Evolutionary conservation across 1,140 invertebrate genomes (phyloP).

Genomic region (Dendrolimus kikuchii): DNA sequence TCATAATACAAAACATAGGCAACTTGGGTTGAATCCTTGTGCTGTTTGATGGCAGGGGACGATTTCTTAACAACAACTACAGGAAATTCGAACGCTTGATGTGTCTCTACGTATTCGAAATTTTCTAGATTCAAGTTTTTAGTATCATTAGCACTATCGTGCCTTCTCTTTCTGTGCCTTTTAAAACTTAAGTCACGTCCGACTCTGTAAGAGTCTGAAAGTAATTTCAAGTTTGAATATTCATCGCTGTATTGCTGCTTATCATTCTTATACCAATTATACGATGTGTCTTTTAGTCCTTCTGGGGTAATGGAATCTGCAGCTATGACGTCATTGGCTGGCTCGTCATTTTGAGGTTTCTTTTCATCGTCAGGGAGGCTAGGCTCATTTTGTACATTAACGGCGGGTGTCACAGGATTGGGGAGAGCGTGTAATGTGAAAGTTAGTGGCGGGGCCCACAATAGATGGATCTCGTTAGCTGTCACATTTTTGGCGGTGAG

Average conservation of each 20-base stretch:
- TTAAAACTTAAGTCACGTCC: conserved; percentile 43
- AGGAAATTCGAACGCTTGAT: conserved; percentile 29
- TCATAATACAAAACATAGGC: conserved; percentile 65
- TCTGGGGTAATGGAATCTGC: conserved; percentile 21
- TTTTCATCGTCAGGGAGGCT: conserved; percentile 26
- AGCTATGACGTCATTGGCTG: conserved; percentile 22
- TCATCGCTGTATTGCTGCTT: conserved; percentile 43
- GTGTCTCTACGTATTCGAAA: conserved; percentile 29
- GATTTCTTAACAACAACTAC: conserved; percentile 53
- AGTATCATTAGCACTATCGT: conserved; percentile 40
- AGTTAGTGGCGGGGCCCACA: conserved; percentile 83
- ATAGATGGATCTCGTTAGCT: conserved; percentile 82
- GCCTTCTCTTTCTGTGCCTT: conserved; percentile 56
- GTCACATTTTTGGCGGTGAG: conserved; percentile 83
- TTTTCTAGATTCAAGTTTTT: conserved; percentile 32
- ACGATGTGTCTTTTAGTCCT: conserved; percentile 30
- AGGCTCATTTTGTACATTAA: conserved; percentile 13
- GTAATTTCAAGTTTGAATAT: conserved; percentile 38
- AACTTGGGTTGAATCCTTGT: conserved; percentile 42
- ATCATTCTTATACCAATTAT: conserved; percentile 45
- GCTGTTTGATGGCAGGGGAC: conserved; percentile 16
- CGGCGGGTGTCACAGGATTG: conserved; percentile 3
- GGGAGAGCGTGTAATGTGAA: conserved; percentile 80
- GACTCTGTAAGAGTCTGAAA: conserved; percentile 34
- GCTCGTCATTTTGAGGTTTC: conserved; percentile 34